Base-by-base conservation (phyloP, 2,797 vertebrate species). In the Chaunax sp. region DNA sequence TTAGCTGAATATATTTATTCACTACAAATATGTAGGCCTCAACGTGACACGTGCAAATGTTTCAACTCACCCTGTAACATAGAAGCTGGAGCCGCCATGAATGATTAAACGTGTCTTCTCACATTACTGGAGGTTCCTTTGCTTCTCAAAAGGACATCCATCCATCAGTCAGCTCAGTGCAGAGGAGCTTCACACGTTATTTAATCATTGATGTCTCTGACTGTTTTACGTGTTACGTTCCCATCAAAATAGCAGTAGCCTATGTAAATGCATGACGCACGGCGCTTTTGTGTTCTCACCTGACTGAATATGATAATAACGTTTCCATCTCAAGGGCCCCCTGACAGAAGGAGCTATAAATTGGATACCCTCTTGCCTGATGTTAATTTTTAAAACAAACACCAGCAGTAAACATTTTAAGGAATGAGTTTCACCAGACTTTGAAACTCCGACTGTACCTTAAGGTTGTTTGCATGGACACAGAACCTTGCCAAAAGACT, bases 91-190 rank as follows among this genome's bases (percentile, higher is more conserved):
- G 76, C 68, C 47, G 19, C 18, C 57, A 82, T 91, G 63, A 91
- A 92, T 93, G 85, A 92, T 93, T 92, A 33, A 93, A 44, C 51
- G 50, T 52, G 82, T 33, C 47, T 28, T 83, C 88, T 92, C 85
- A 72, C 66, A 20, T 93, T 92, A 72, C 90, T 25, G 28, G 49
- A 82, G 71, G 18, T 82, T 65, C 49, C 53, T 33, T n/a, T 49
- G 51, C 69, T 56, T 52, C 25, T 82, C 37, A 18, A 18, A 60
- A 22, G 10, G 46, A 63, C 59, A 9, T 11, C 23, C 2, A 59
- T 41, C 43, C 61, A 55, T 59, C 43, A 19, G 55, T 8, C 45
- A 38, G 12, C 13, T 53, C 68, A 18, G 19, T 1, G 14, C 45
- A 13, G 35, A 35, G 23, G 23, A 75, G 62, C 65, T 19, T 44